Conservation (phyloP, 2,797 vertebrate species). For the Numenius phaeopus region DNA sequence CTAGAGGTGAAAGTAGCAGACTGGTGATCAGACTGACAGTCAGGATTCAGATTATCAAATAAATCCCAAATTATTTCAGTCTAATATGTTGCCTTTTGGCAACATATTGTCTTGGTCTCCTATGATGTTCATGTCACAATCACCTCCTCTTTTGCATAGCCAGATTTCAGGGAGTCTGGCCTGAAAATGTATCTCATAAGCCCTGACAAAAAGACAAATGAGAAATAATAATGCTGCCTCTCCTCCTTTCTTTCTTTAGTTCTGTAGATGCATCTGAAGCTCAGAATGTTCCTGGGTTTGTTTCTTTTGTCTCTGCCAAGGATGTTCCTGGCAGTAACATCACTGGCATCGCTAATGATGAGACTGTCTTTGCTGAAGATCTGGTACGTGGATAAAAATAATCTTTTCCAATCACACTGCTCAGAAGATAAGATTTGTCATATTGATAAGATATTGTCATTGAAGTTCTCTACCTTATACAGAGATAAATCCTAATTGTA, state of each 20-base stretch:
- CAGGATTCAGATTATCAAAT: not conserved
- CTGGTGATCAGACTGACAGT: not conserved
- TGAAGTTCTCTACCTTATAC: not conserved
- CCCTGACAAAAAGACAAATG: not conserved
- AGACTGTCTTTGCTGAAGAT: slow-evolving; percentile 86
- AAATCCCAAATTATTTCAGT: not conserved
- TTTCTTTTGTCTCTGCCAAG: slow-evolving; percentile 84
- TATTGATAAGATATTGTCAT: not conserved
- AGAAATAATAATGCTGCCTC: not conserved
- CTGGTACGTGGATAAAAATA: slow-evolving; percentile 78
- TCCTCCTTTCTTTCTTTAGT: slow-evolving; percentile 62
- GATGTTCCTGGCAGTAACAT: slow-evolving; percentile 90
- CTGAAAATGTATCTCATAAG: not conserved
- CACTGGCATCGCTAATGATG: slow-evolving; percentile 85
- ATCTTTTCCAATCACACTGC: not conserved
- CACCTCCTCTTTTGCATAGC: not conserved
- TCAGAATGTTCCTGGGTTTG: slow-evolving; percentile 84
- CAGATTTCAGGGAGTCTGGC: not conserved
- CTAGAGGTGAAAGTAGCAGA: not conserved
- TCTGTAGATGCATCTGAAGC: slow-evolving; percentile 86
- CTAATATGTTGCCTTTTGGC: not conserved
- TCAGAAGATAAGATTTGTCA: not conserved
- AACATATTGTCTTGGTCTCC: not conserved
- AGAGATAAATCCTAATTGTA: not conserved
- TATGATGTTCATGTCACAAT: not conserved